Base-by-base conservation (phyloP, 2,113 vertebrate genomes). In the Xiphorhynchus elegans region DNA sequence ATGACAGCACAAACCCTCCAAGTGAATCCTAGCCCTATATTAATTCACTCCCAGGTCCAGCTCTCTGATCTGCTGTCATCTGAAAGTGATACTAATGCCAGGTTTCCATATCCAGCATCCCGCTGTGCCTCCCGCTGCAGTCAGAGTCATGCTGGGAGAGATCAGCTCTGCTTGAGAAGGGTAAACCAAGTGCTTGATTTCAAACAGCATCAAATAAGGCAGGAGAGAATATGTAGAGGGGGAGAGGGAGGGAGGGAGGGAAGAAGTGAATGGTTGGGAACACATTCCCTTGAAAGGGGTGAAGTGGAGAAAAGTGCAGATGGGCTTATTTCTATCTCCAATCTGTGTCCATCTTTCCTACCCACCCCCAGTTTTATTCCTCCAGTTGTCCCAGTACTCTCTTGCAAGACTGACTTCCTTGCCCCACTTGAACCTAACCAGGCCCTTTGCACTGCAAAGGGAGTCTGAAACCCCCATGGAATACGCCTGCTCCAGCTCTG, bases 171-270 rank as follows among this genome's bases (percentile, higher is more conserved):
- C 88, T 69, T 6, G 64, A 96, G 94, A 94, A 93, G 96, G 91
- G 81, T 94, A 96, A 97, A 95, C 90, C 93, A 87, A 96, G 88
- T 87, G 84, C 96, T 94, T 95, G 94, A 92, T 97, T 95, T 96
- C 96, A 96, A 94, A 92, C 83, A 93, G 86, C 88, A 82, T 60
- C 90, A 49, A 93, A 92, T 40, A 79, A 96, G 69, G 91, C 64
- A 92, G 35, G 85, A 64, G 63, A 79, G 93, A 73, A 24, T 40
- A 63, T 33, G 52, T 53, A 72, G 44, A 0, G 6, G 62, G 83
- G 93, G 69, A 89, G 70, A 91, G 75, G 90, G 93, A 95, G 86
- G 90, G 93, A 95, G 86, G 40, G 40, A 89, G 52, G 0, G 5
- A 80, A 81, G 68, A 79, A 55, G 58, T 50, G 86, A 74, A 42